Conservation (phyloP, 1,140 invertebrate species). For the Acromyrmex echinatior region DNA sequence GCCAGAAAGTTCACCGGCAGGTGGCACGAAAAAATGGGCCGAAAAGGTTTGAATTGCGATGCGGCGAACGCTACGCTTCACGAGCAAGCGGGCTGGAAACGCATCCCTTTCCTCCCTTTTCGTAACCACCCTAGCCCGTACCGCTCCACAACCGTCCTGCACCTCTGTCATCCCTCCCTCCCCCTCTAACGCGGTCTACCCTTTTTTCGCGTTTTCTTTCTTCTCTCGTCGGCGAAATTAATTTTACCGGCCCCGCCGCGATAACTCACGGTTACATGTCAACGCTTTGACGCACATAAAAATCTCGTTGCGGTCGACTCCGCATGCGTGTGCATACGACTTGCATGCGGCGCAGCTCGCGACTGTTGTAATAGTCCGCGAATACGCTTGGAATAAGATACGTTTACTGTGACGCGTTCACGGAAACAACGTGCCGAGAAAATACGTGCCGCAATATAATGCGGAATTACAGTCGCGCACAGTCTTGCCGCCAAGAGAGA, state of each 20-base stretch:
- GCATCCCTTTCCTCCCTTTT: conserved; percentile 9
- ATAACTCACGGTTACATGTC: conserved; percentile 77
- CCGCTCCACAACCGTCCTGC: not conserved
- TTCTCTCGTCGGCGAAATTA: conserved; percentile 73
- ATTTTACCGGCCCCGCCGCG: conserved; percentile 71
- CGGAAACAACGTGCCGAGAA: not conserved
- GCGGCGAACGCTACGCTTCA: conserved; percentile 48
- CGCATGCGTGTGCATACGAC: conserved; percentile 59
- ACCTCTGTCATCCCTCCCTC: not conserved
- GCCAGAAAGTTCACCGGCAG: conserved; percentile 62
- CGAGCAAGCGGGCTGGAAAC: conserved; percentile 54
- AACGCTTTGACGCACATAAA: conserved; percentile 79
- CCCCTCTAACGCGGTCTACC: not conserved
- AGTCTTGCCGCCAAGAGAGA: not conserved
- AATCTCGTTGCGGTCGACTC: conserved; percentile 73
- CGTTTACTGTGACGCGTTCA: conserved; percentile 20
- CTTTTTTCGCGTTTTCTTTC: conserved; percentile 62
- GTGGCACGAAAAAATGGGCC: conserved; percentile 64
- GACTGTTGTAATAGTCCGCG: not conserved
- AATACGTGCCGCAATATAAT: conserved; percentile 57
- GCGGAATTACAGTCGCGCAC: conserved; percentile 39
- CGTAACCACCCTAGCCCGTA: not conserved
- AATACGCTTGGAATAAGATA: conserved; percentile 32
- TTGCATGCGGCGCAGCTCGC: conserved; percentile 37
- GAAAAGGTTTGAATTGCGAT: conserved; percentile 67